Conservation (phyloP, 2,888 invertebrate species). For the Polydesmus complanatus region DNA sequence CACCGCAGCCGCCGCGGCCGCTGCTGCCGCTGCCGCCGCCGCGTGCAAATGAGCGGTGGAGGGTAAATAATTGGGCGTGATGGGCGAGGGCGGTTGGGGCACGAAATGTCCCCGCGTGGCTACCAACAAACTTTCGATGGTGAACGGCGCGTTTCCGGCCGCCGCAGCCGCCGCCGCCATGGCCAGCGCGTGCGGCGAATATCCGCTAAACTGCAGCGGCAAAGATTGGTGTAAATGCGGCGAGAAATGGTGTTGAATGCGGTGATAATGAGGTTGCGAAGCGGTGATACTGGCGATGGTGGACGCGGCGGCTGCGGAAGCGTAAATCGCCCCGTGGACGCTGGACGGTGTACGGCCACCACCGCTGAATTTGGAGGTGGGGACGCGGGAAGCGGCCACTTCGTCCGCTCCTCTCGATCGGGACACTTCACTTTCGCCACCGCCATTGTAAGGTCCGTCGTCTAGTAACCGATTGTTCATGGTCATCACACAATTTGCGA, state of each 20-base stretch:
- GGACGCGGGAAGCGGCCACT: neutral
- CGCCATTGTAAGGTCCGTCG: neutral
- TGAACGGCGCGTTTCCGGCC: conserved; percentile 3
- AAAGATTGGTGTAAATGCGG: neutral
- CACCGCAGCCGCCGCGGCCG: neutral
- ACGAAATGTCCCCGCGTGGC: neutral
- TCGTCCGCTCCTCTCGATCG: neutral
- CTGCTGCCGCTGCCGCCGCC: neutral
- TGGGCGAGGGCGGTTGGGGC: neutral
- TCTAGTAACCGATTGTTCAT: conserved; percentile 8
- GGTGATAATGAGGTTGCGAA: neutral
- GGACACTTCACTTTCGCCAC: no score
- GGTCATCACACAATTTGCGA: neutral
- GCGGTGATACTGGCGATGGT: neutral
- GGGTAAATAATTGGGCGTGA: neutral
- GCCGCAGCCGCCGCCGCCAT: conserved; percentile 5
- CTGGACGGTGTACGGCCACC: conserved; percentile 1
- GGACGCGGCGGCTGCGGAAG: neutral
- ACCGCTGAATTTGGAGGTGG: neutral
- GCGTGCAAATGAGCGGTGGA: neutral
- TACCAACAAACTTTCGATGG: neutral
- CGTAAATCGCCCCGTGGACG: conserved; percentile 7
- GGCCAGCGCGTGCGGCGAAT: conserved; percentile 1
- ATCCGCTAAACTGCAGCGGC: neutral
- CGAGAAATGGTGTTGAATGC: neutral